Percentiles rank a stretch among this genome's conserved stretches.
Evolutionary conservation across 30 jellyfish, hydroid and myxozoan species (phyloP).

Genomic region (Turritopsis dohrnii): DNA sequence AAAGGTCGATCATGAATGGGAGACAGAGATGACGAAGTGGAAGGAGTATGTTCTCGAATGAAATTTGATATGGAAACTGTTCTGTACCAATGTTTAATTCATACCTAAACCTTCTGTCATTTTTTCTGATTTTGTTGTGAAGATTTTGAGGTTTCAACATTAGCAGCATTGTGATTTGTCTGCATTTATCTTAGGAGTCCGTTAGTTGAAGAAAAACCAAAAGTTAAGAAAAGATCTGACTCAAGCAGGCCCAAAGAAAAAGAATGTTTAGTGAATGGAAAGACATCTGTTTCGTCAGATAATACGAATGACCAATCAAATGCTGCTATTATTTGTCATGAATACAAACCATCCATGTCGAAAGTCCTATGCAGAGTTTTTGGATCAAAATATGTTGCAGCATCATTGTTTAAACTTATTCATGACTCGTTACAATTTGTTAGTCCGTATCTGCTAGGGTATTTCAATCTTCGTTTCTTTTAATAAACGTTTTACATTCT

Average conservation of each 20-base stretch:
- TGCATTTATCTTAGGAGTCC: conserved; percentile 15
- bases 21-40: conserved; percentile 33
- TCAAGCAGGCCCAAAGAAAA: conserved; percentile 8
- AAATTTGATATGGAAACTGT: not conserved
- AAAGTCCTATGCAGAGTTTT: conserved; percentile 39
- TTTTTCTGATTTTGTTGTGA: too few species aligned
- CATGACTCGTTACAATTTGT: conserved; percentile 71
- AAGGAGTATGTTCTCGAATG: conserved; percentile 11
- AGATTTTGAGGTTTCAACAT: not conserved
- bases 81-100: too few species aligned
- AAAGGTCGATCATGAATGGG: conserved; percentile 49
- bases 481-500: not conserved
- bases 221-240: not conserved
- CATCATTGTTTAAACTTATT: conserved; percentile 48
- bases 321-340: not conserved
- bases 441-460: conserved; percentile 69
- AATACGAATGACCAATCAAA: not conserved
- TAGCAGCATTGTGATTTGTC: not conserved
- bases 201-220: not conserved
- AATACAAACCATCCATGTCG: conserved; percentile 54
- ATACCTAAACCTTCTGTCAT: too few species aligned
- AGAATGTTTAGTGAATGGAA: not conserved
- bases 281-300: not conserved
- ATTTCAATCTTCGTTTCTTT: not conserved
- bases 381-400: conserved; percentile 56